Conservation (phyloP, 2,797 vertebrate species). For the Melopsittacus undulatus region DNA sequence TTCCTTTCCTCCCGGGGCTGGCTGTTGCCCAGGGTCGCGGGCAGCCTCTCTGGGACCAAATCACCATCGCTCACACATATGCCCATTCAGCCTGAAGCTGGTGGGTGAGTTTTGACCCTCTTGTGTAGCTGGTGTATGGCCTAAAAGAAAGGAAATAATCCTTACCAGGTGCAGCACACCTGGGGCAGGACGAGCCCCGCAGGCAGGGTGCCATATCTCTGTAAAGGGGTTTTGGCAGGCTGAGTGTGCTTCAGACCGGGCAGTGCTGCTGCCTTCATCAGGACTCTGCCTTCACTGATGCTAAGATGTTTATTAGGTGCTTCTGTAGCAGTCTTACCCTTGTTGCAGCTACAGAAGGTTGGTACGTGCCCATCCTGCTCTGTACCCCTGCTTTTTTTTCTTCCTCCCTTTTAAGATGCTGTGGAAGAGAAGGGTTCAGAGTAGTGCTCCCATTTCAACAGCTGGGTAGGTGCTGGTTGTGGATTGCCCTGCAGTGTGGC, state of each 20-base stretch:
- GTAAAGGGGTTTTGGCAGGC: neutral
- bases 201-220: no score
- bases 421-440: neutral
- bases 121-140: neutral
- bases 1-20: neutral
- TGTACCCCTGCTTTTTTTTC: neutral
- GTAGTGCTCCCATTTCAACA: neutral
- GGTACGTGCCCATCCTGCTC: neutral
- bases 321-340: neutral
- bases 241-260: neutral
- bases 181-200: neutral
- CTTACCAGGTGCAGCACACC: neutral
- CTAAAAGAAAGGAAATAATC: neutral
- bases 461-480: neutral
- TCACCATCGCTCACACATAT: neutral
- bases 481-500: neutral
- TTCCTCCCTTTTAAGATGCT: neutral
- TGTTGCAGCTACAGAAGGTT: neutral
- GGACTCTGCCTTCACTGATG: neutral
- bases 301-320: neutral
- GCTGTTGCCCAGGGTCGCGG: neutral
- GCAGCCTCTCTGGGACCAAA: neutral
- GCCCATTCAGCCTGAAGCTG: rapidly evolving
- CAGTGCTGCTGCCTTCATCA: neutral
- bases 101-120: neutral